A percentile compares a stretch with the other conserved stretches of the same genome.
phyloP scores from a whole-genome alignment of 30 jellyfish, hydroid and myxozoan species.

The Hydra vulgaris region DNA sequence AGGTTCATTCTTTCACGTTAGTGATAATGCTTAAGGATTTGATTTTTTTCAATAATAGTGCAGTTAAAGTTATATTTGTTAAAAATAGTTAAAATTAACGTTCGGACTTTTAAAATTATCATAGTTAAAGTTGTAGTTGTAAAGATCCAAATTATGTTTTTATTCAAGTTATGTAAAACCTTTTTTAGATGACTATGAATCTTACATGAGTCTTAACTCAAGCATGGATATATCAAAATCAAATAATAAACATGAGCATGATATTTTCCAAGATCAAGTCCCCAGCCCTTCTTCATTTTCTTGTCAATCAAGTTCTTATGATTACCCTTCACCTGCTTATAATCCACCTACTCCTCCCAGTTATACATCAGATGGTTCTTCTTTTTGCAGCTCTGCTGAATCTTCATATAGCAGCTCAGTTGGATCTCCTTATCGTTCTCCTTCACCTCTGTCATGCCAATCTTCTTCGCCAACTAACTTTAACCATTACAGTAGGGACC shows the following conservation, averaged over 20 bases:
- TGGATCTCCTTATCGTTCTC: conserved; percentile 14
- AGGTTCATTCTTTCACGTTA: no score
- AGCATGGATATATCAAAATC: conserved; percentile 57
- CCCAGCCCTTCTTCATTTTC: conserved; percentile 31
- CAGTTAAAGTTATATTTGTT: no score
- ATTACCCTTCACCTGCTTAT: conserved; percentile 39
- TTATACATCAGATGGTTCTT: conserved; percentile 68
- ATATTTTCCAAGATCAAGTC: conserved; percentile 17
- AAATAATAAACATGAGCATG: conserved; percentile 26
- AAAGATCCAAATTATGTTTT: no score
- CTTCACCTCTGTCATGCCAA: conserved; percentile 21
- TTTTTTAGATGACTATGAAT: conserved; percentile 38
- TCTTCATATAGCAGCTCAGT: conserved; percentile 19
- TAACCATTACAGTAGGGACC: conserved; percentile 13
- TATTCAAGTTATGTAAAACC: background rate
- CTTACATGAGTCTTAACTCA: conserved; percentile 57
- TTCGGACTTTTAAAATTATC: no score
- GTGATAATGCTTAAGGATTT: no score
- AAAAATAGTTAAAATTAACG: no score
- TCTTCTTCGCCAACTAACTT: conserved; percentile 4
- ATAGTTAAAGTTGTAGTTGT: no score
- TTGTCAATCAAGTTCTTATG: conserved; percentile 61
- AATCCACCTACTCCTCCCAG: conserved; percentile 35
- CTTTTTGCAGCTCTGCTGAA: conserved; percentile 58
- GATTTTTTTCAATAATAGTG: no score